phyloP scores from a whole-genome alignment of 2,113 vertebrate species.

The Lepisosteus osseus region DNA sequence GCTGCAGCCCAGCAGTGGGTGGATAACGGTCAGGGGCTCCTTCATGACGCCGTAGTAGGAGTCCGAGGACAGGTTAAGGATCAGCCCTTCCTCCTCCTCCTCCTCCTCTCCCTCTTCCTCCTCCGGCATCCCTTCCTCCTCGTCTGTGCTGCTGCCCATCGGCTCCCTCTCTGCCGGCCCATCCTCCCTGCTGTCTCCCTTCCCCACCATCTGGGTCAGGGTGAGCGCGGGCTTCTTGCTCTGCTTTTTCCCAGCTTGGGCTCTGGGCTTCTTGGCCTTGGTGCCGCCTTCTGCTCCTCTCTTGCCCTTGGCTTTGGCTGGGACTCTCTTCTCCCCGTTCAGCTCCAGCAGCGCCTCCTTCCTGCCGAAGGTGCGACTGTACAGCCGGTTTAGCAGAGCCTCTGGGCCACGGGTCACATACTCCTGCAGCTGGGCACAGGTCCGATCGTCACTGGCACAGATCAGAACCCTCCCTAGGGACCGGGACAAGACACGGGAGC shows the following conservation, averaged over 20 bases:
- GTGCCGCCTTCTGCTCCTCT: conserved; percentile 36
- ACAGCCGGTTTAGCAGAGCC: conserved; percentile 76
- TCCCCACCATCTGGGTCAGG: conserved; percentile 79
- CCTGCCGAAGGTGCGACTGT: conserved; percentile 78
- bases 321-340: conserved; percentile 43
- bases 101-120: conserved; percentile 39
- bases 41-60: conserved; percentile 83
- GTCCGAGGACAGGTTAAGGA: conserved; percentile 77
- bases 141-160: conserved; percentile 60
- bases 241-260: conserved; percentile 43
- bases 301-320: conserved; percentile 37
- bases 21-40: conserved; percentile 84
- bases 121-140: conserved; percentile 40
- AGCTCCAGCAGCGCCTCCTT: conserved; percentile 57
- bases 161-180: conserved; percentile 21
- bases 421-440: conserved; percentile 90
- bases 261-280: conserved; percentile 59
- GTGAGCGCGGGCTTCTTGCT: conserved; percentile 66
- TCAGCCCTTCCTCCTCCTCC: conserved; percentile 62
- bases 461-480: conserved; percentile 83
- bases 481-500: not conserved
- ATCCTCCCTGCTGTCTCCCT: conserved; percentile 20
- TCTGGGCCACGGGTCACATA: conserved; percentile 74
- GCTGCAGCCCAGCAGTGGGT: conserved; percentile 81
- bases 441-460: conserved; percentile 91